Base-by-base conservation (phyloP, 2,113 vertebrate genomes). In the Turdus rufiventris region DNA sequence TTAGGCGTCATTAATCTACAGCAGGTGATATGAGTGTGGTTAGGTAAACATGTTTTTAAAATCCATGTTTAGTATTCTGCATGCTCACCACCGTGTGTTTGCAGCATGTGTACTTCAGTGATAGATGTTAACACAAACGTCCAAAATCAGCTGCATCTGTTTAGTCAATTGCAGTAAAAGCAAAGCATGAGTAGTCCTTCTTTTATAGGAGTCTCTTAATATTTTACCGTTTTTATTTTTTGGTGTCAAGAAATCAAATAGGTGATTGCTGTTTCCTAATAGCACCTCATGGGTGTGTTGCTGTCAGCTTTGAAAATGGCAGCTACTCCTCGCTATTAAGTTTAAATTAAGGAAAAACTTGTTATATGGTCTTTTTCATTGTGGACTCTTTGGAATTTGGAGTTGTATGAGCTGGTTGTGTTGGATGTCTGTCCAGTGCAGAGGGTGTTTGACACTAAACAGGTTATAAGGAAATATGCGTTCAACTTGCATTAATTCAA, bases 101-200 rank as follows among this genome's bases (percentile, higher is more conserved):
- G 85, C 61, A 95, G 76, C 85, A 92, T 85, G 92, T 78, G 72
- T 93, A 78, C 48, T 67, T 84, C 31, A 12, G 68, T 96, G 94
- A 96, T 96, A 91, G 92, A 96, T 96, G 82, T 53, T 93, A 53
- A 88, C 88, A 93, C 85, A 85, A 68, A 85, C 57, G 78, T 96
- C 75, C 68, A 71, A 85, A 91, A 90, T 95, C 94, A 63, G 88
- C 91, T 96, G 75, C 72, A 53, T 95, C 88, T 94, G 51, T 93
- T 95, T 57, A 96, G 94, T 65, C 72, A 86, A 47, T 72, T 57
- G 88, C 85, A 86, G 82, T 63, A 53, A 81, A 94, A 91, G 82
- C 91, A 75, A 61, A 81, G 71, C 67, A 76, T 40, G 15, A 3
- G 57, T 43, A 65, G 73, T 38, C 18, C 72, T 65, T 56, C 42